A percentile compares a stretch with the other conserved stretches of the same genome.
These are phyloP conservation scores for Melangyna quadrimaculata DNA, from an alignment of 2,888 invertebrate species.

Conservation along the genomic window DNA sequence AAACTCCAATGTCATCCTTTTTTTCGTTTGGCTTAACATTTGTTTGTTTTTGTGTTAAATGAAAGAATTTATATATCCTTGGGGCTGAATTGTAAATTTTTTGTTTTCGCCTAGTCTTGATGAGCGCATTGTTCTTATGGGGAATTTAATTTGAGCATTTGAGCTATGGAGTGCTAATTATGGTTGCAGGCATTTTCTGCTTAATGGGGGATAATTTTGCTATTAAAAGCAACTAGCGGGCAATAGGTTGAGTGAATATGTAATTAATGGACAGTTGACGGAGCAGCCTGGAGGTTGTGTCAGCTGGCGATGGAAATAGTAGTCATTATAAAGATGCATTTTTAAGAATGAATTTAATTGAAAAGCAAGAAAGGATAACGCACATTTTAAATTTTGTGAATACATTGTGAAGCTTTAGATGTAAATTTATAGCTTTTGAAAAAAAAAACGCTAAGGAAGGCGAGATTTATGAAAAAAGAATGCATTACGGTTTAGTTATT, in stretches of 20 bases:
- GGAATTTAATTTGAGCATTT: constrained; percentile 3
- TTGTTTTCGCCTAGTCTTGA: constrained; percentile 22
- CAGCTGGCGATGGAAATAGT: background rate
- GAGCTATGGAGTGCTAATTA: constrained; percentile 22
- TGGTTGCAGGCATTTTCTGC: constrained; percentile 8
- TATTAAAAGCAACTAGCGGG: background rate
- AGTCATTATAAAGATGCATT: background rate
- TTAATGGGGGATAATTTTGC: background rate
- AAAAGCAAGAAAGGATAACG: too few species aligned
- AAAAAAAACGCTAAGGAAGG: too few species aligned
- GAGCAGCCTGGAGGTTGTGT: background rate
- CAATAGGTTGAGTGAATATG: background rate
- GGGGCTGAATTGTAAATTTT: constrained; percentile 9
- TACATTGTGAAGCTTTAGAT: too few species aligned
- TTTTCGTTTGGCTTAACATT: background rate
- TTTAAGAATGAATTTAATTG: background rate
- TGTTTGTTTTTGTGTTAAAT: background rate
- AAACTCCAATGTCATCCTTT: background rate
- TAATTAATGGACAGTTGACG: background rate
- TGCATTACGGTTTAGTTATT: too few species aligned
- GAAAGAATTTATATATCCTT: background rate
- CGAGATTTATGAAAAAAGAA: too few species aligned
- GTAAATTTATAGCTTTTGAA: too few species aligned
- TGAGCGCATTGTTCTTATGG: constrained; percentile 22
- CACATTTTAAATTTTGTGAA: too few species aligned